These are phyloP conservation scores for Amorpha juglandis DNA, from an alignment of 2,888 invertebrate genomes.

Conservation along the genomic window DNA sequence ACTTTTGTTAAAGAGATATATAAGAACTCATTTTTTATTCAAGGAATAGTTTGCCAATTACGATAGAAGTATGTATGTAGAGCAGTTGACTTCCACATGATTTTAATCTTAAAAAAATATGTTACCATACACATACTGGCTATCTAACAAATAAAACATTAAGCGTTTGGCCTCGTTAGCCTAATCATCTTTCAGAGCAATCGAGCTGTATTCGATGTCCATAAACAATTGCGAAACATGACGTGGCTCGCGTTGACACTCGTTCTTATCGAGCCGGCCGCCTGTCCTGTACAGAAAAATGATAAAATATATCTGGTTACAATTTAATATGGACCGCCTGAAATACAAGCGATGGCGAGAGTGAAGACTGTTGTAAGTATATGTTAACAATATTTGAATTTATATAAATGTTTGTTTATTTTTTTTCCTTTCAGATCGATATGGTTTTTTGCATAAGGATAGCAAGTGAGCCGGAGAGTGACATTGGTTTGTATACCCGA, in stretches of 20 bases:
- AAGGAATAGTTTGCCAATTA: too few relatives aligned
- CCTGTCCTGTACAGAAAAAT: slow-evolving; percentile 73
- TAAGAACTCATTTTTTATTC: too few relatives aligned
- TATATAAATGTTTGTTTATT: too few relatives aligned
- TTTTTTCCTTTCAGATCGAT: too few relatives aligned
- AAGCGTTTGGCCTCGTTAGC: slow-evolving; percentile 15
- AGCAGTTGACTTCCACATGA: neutral
- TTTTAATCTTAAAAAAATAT: neutral
- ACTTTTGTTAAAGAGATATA: too few relatives aligned
- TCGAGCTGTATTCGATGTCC: slow-evolving; percentile 25
- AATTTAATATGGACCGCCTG: slow-evolving; percentile 53
- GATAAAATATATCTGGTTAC: slow-evolving; percentile 78
- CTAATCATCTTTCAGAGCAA: slow-evolving; percentile 18
- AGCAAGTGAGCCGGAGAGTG: too few relatives aligned
- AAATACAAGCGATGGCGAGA: slow-evolving; percentile 42
- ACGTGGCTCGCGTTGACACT: slow-evolving; percentile 52
- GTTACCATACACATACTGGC: neutral
- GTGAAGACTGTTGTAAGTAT: neutral
- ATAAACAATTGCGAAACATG: slow-evolving; percentile 59
- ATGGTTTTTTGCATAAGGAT: too few relatives aligned
- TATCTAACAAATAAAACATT: neutral
- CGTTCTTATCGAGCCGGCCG: slow-evolving; percentile 62
- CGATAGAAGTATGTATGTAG: too few relatives aligned
- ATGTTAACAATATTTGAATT: too few relatives aligned
- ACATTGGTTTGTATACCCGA: too few relatives aligned